phyloP scores from a whole-genome alignment of 2,113 vertebrate species.

The Hemichromis elongatus region DNA sequence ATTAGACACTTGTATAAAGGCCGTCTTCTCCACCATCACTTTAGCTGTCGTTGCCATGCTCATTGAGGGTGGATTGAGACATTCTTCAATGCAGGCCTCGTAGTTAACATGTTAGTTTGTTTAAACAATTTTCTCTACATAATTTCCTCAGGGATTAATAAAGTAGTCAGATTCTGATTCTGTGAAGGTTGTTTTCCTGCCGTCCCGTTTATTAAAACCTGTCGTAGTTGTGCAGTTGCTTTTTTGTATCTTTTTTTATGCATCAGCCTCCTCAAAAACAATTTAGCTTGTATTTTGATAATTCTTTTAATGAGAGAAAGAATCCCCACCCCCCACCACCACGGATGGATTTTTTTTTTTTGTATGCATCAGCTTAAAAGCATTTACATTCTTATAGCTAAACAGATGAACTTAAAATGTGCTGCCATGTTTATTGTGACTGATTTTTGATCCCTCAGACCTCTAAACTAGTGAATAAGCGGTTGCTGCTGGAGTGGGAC shows the following conservation, averaged over 20 bases:
- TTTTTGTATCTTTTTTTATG: too few relatives aligned
- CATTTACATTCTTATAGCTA: background rate
- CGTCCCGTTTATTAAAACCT: background rate
- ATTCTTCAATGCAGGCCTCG: background rate
- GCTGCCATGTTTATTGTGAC: background rate
- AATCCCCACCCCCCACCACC: background rate
- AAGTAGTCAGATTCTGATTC: background rate
- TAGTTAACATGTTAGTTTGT: background rate
- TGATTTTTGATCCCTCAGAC: constrained; percentile 35
- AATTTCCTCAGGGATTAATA: background rate
- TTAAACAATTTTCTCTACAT: background rate
- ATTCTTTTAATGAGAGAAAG: background rate
- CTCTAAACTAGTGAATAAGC: constrained; percentile 76
- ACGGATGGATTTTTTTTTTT: background rate
- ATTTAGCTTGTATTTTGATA: too few relatives aligned
- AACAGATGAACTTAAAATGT: background rate
- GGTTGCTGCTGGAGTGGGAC: constrained; percentile 82
- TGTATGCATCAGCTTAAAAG: background rate
- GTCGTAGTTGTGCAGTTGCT: background rate
- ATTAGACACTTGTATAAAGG: background rate
- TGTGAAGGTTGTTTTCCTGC: background rate
- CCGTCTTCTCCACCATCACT: background rate
- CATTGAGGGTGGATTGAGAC: background rate
- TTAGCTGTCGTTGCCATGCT: background rate
- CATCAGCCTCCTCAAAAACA: too few relatives aligned